These are phyloP conservation scores for human (Homo sapiens) DNA, from an alignment of 2,113 vertebrate species.

Conservation along the genomic window GRCh38 chr7:35332501-35333000, in stretches of 20 bases:
- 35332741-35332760: neutral
- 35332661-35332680: neutral
- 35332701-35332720: neutral
- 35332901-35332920: too few species aligned
- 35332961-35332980: neutral
- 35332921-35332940: too few species aligned
- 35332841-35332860: neutral
- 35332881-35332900: too few species aligned
- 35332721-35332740: neutral
- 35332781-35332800: neutral
- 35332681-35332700: rapidly evolving
- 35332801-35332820: neutral
- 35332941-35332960: too few species aligned
- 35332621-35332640: neutral
- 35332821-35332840: neutral
- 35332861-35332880: too few species aligned
- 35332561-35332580: slow-evolving; percentile 72
- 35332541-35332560: slow-evolving; percentile 77
- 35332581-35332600: slow-evolving; percentile 19
- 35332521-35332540: slow-evolving; percentile 73
- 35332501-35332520: slow-evolving; percentile 61
- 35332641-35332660: slow-evolving; percentile 20
- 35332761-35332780: neutral
- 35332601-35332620: neutral
- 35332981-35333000: neutral